Conservation (phyloP, 2,797 vertebrate genomes). For the Danio kyathit region DNA sequence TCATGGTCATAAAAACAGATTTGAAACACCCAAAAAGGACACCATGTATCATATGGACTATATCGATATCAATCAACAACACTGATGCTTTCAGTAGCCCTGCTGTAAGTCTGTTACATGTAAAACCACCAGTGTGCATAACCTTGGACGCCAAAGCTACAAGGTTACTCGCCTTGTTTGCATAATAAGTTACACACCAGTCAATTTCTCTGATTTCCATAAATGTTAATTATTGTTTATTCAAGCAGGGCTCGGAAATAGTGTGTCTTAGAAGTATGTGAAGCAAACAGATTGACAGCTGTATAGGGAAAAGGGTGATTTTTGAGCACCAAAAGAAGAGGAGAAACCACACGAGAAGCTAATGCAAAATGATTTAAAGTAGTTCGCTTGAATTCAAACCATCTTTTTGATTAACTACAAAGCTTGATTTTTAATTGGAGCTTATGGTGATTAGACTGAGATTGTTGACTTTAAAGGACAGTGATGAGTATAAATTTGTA, state of each 20-base stretch:
- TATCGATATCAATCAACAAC: not conserved
- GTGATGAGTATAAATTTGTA: no score
- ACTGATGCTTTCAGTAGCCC: not conserved
- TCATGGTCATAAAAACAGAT: not conserved
- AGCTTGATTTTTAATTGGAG: not conserved
- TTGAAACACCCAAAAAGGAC: not conserved
- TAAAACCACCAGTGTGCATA: not conserved
- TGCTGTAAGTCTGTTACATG: not conserved
- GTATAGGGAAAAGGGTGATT: not conserved
- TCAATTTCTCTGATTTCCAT: constrained; percentile 38
- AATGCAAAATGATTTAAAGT: not conserved
- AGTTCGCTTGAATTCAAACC: not conserved
- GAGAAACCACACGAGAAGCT: not conserved
- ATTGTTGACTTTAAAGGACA: not conserved
- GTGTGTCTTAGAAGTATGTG: constrained; percentile 20
- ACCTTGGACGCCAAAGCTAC: not conserved
- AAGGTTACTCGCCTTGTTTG: constrained; percentile 39
- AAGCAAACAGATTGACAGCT: constrained; percentile 17
- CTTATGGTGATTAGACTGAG: not conserved
- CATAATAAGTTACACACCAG: constrained; percentile 41
- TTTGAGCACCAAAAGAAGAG: not conserved
- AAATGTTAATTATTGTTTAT: constrained; percentile 50
- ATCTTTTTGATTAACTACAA: not conserved
- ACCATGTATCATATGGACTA: not conserved
- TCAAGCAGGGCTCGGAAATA: constrained; percentile 32